Evolutionary conservation across 1,140 invertebrate species (phyloP), one percentile per base, ranked within the genome.

Genomic region (Hormaphis cornu): DNA sequence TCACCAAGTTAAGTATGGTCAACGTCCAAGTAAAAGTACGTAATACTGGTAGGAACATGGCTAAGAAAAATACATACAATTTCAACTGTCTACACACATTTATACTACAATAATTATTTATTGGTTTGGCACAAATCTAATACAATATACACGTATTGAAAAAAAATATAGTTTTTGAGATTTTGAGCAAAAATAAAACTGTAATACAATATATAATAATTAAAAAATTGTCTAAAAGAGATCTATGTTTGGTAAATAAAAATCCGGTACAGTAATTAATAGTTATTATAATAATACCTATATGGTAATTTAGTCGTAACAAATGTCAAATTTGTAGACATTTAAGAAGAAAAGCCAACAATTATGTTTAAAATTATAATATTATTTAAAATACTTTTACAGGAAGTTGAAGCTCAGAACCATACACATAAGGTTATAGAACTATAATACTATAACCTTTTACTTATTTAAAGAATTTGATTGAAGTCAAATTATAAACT

Each of bases 31-130:
- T 63, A 30, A n/a, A 63, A 35, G 44, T 66, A 48, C 16, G 18
- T 66, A 66, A 28, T 50, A 48, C 44, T 50, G 50, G 28, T 66
- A 66, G 61, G 61, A 66, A 66, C 61, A 20, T 48, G 48, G 48
- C 40, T 50, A 12, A 61, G 10, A 42, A 61, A 30, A 61, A 44
- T 42, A 8, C 14, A 40, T 24, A 37, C 16, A 63, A 28, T 44
- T 44, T 46, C 28, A 44, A 30, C 9, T 63, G 42, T n/a, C n/a
- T n/a, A n/a, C n/a, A n/a, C 40, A 44, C 18, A 14, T 42, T 44
- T 44, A 63, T 46, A 63, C 42, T 63, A 26, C 6, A 30, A 46
- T 40, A 40, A 8, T 40, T 7, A 40, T 40, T 8, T 14, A 40
- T 46, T 63, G 28, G 40, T 63, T 63, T 63, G 58, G 58, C 58